A percentile compares a stretch with the other conserved stretches of the same genome.
Conservation (phyloP, 2,113 vertebrate genomes). For the Alethe diademata region DNA sequence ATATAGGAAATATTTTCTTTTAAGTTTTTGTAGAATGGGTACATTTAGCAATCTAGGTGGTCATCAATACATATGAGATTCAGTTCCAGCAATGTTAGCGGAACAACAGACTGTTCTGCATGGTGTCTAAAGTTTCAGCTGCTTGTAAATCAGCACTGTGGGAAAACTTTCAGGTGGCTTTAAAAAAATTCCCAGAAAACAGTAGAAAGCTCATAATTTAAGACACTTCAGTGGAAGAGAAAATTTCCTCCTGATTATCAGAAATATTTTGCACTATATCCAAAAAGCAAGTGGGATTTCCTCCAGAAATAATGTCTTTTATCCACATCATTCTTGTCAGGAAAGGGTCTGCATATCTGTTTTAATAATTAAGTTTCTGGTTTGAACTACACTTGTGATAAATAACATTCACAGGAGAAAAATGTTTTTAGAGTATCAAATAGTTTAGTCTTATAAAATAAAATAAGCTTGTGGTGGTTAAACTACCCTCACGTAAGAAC, state of each 20-base stretch:
- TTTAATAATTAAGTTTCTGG: neutral
- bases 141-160: constrained; percentile 1
- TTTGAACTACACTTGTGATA: neutral
- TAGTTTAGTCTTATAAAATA: neutral
- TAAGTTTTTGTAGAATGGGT: neutral
- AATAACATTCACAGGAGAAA: neutral
- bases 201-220: constrained; percentile 16
- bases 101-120: neutral
- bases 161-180: constrained; percentile 14
- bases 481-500: neutral
- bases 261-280: neutral
- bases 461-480: neutral
- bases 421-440: constrained; percentile 7
- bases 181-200: neutral
- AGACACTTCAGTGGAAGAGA: neutral
- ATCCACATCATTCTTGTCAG: neutral
- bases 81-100: neutral
- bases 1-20: neutral
- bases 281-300: neutral
- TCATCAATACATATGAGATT: neutral
- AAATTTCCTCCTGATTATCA: constrained; percentile 4
- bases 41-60: neutral
- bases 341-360: neutral
- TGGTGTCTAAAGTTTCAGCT: neutral
- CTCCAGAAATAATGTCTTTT: neutral